Evolutionary conservation across 2,797 vertebrate genomes (phyloP).

Genomic region (Psittacula derbiana): DNA sequence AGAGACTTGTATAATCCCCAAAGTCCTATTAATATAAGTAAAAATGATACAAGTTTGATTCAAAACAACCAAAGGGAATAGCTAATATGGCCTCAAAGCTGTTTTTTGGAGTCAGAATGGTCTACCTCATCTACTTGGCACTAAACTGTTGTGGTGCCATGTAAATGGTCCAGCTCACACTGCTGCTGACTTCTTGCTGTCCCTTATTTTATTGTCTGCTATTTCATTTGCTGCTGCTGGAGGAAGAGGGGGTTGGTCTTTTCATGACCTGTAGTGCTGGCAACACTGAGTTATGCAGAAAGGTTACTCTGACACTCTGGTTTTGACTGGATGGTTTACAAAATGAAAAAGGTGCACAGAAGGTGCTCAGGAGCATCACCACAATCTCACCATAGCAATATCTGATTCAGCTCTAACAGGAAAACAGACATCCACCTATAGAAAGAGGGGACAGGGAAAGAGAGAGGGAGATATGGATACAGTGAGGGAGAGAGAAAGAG

Average conservation of each 20-base stretch:
- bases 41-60: slow-evolving; percentile 3
- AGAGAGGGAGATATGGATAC: not conserved
- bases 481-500: not conserved
- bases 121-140: not conserved
- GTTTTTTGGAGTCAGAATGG: not conserved
- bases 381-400: not conserved
- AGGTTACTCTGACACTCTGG: not conserved
- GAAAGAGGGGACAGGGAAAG: not conserved
- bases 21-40: slow-evolving; percentile 1
- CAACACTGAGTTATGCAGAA: not conserved
- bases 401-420: not conserved
- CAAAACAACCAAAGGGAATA: not conserved
- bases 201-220: slow-evolving; percentile 8
- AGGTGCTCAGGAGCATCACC: not conserved
- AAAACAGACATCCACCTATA: not conserved
- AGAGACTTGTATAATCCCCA: not conserved
- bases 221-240: slow-evolving; percentile 2
- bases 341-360: not conserved
- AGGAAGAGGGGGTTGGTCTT: not conserved
- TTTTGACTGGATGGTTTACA: slow-evolving; percentile 18
- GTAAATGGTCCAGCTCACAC: not conserved
- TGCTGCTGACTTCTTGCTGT: not conserved
- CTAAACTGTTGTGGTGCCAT: slow-evolving; percentile 7
- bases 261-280: slow-evolving; percentile 9
- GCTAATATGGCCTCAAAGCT: not conserved